A percentile compares a stretch with the other conserved stretches of the same genome.
These are phyloP conservation scores for Ictalurus punctatus DNA, from an alignment of 2,113 vertebrate genomes.

Conservation along the genomic window DNA sequence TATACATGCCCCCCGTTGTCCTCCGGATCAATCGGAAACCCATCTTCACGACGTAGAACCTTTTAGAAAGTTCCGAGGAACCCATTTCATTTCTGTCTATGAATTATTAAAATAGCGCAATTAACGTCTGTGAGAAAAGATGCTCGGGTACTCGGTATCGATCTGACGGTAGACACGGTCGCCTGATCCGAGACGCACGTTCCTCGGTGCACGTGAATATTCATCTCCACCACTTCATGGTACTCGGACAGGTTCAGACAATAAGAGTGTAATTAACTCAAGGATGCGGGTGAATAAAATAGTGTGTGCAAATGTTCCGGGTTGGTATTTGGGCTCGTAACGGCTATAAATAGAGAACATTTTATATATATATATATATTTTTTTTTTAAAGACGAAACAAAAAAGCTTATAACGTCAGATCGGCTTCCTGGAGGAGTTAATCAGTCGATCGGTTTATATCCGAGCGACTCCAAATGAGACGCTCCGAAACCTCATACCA, in stretches of 20 bases:
- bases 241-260: conserved; percentile 4
- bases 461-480: too few relatives aligned
- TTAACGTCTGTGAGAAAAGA: neutral
- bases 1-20: too few relatives aligned
- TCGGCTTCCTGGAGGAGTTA: neutral
- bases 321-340: neutral
- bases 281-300: neutral
- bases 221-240: neutral
- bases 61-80: conserved; percentile 1
- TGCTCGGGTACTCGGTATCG: neutral
- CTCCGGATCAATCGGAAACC: neutral
- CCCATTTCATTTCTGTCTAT: neutral
- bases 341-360: neutral
- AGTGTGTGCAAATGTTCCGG: neutral
- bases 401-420: neutral
- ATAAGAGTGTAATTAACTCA: neutral
- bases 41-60: neutral
- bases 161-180: neutral
- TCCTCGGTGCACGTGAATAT: neutral
- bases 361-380: too few relatives aligned
- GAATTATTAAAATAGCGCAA: neutral
- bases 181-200: neutral
- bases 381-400: too few relatives aligned
- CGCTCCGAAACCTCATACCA: too few relatives aligned
- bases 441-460: neutral